Base-by-base conservation (phyloP, 1,140 invertebrate genomes). In the Gryon sp. region DNA sequence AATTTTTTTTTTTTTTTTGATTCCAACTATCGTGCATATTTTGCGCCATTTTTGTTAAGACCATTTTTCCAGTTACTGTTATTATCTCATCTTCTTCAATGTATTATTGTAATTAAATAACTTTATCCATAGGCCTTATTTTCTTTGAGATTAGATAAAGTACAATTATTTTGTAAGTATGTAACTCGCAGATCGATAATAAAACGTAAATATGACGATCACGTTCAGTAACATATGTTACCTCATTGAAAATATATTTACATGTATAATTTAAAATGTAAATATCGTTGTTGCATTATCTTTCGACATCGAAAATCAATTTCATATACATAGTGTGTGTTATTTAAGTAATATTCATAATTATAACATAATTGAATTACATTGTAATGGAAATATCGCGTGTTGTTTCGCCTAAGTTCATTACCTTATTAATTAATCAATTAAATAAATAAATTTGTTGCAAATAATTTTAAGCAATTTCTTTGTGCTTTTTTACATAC, bases 261-360 rank as follows among this genome's bases (percentile, higher is more conserved):
- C n/a, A 2, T 8, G n/a, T 34, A 15, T 11, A 22, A 36, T 52
- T 36, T 26, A 55, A 40, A 40, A 22, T 40, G 19, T 28, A 40
- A 55, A 40, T 40, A 14, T 40, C 15, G 11, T 15, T 34, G 16
- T 50, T 20, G 16, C 14, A 19, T 19, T 41, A 20, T 34, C 11
- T 18, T 18, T 8, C 7, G 14, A 20, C 41, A 60, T 16, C 8
- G 28, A 60, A 46, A 60, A 60, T 45, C 28, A 60, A 60, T 60
- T 60, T 46, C 34, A 15, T 36, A 60, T 11, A 46, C 26, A 40
- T 45, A n/a, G n/a, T n/a, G n/a, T 60, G 18, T 46, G 41, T 46
- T 45, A 26, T 45, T 45, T n/a, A n/a, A 43, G 8, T 15, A 12
- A 32, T 41, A 12, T 15, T 26, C 12, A 45, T 46, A 46, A 46